Evolutionary conservation across 37 sponge, comb jelly and placozoan genomes (phyloP), one percentile per base, ranked within the genome.

Genomic region (Petrosia ficiformis): DNA sequence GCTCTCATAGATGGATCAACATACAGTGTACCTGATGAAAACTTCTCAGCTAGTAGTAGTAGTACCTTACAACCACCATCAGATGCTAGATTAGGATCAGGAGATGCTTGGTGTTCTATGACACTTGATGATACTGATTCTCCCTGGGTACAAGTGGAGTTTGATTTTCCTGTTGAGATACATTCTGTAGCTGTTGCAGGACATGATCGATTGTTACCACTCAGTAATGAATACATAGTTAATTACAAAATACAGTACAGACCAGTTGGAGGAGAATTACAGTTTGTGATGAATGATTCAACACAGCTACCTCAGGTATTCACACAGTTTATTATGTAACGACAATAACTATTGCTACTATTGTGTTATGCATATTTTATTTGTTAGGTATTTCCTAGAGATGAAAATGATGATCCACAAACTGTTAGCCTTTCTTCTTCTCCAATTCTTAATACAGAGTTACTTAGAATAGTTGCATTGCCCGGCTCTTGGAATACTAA

Each of bases 71-170:
- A n/a, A n/a, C 39, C 38, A 29, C 56, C 78, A 36, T 8, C 44
- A 4, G 33, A 78, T 14, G 66, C 68, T 0, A 67, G 78, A 48
- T 68, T 67, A 24, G 35, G 35, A 2, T 21, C 2, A 31, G 69
- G 78, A 4, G 36, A 28, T 28, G 41, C 73, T 5, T 81, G 81
- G 81, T 81, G 81, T 63, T 40, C 81, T 35, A n/a, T 42, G 19
- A 14, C 24, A 33, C 48, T 42, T 11, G 29, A 24, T 5, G 4
- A 25, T 34, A 11, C 0, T 36, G 35, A 32, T 3, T 0, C 21
- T 16, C 26, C 72, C 8, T 81, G 67, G 67, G 54, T 81, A 29
- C 73, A 81, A 57, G 54, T 81, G n/a, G 44, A 36, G 26, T 81
- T 81, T 72, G 65, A 66, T 25, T 24, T 28, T 39, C 67, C 72